phyloP scores from a whole-genome alignment of 2,113 vertebrate species.

The Micronycteris hirsuta region DNA sequence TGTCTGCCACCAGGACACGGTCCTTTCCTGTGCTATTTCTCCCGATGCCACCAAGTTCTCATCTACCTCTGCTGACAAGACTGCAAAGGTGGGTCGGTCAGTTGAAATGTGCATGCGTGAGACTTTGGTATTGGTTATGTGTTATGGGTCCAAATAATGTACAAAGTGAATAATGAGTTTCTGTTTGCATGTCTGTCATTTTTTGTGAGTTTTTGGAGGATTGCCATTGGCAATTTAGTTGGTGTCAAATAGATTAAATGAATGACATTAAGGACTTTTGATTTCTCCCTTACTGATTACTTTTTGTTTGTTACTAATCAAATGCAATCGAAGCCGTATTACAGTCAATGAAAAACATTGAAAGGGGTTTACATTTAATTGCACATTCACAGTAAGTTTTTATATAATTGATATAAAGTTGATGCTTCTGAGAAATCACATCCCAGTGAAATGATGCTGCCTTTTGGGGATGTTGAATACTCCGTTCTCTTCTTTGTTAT shows the following conservation, averaged over 20 bases:
- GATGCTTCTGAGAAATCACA: not conserved
- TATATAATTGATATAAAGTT: not conserved
- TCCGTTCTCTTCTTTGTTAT: not conserved
- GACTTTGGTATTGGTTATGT: not conserved
- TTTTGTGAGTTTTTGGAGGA: constrained; percentile 6
- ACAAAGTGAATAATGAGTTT: not conserved
- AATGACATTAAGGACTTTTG: not conserved
- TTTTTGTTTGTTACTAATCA: constrained; percentile 26
- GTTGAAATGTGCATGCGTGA: not conserved
- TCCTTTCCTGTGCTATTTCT: constrained; percentile 92
- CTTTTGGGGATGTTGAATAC: not conserved
- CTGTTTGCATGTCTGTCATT: not conserved
- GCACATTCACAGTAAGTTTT: not conserved
- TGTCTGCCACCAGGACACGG: constrained; percentile 86
- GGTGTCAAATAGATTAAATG: not conserved
- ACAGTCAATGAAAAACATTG: not conserved
- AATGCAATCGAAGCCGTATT: not conserved
- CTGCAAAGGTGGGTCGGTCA: constrained; percentile 88
- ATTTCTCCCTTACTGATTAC: not conserved
- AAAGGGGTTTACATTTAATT: constrained; percentile 12
- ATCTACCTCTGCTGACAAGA: constrained; percentile 93
- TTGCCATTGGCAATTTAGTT: not conserved
- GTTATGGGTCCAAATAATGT: not conserved
- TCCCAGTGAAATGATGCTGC: not conserved
- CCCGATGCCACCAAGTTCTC: constrained; percentile 86